Base-by-base conservation (phyloP, 2,888 invertebrate genomes). In the Aproaerema taeniolella region DNA sequence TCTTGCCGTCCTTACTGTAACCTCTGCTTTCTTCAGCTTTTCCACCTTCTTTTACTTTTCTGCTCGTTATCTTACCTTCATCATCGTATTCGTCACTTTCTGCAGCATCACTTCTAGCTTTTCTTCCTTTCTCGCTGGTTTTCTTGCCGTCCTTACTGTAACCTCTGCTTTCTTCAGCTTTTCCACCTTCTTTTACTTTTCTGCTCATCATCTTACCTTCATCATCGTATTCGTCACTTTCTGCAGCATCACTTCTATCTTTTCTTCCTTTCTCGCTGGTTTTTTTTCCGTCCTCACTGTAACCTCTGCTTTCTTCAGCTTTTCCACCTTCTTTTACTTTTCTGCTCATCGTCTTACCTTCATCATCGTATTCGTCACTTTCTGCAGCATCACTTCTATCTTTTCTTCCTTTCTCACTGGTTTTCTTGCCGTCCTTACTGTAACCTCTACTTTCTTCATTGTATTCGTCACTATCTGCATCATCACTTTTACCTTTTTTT, bases 111-210 rank as follows among this genome's bases (percentile, higher is more conserved):
- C 46, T 14, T 6, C 20, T 8, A 20, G 20, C 20, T 25, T 37
- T 31, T 45, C 53, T 11, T 49, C 47, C 10, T 26, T 44, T 20
- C 49, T 46, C 43, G n/a, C n/a, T n/a, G n/a, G n/a, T n/a, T n/a
- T n/a, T n/a, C 8, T 10, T 36, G 10, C 35, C 37, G 12, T 15
- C 41, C 10, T 26, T 39, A 10, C 30, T 36, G 26, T 25, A 16
- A 12, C 39, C 45, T 31, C 41, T 43, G 1, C 29, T 39, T 20
- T 32, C 33, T 3, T 42, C 45, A 5, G 26, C 47, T 16, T 37
- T 45, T 31, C 37, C 34, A 35, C 12, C 15, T 2, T 17, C 17
- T 11, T 24, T 30, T 4, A 32, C 42, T 26, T 15, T 38, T 25
- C 51, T 41, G 41, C 35, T 52, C 12, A 29, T 28, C 25, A 14